phyloP scores from a whole-genome alignment of 2,888 invertebrate genomes.

The Latheticus oryzae region DNA sequence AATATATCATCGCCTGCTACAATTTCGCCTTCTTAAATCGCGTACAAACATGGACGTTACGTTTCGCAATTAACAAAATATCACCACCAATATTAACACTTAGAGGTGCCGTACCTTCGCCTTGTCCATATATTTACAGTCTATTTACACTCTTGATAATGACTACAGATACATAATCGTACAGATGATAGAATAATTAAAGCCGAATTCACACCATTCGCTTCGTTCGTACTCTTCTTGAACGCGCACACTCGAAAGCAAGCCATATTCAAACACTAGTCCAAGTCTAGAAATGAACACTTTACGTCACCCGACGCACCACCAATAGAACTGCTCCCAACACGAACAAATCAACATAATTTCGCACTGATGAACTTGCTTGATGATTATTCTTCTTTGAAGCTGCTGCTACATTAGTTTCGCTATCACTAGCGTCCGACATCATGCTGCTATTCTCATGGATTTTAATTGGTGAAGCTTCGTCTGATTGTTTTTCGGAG shows the following conservation, averaged over 20 bases:
- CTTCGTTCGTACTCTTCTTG: constrained; percentile 7
- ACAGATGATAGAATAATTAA: constrained; percentile 26
- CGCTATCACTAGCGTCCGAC: constrained; percentile 53
- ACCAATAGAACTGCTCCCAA: constrained; percentile 35
- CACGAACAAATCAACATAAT: constrained; percentile 22
- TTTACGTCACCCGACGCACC: constrained; percentile 50
- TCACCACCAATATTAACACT: constrained; percentile 47
- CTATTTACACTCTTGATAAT: constrained; percentile 42
- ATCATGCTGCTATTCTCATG: constrained; percentile 65
- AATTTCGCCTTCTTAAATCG: constrained; percentile 20
- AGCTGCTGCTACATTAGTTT: constrained; percentile 58
- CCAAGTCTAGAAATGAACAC: constrained; percentile 10
- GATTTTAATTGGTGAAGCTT: constrained; percentile 48
- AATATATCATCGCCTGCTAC: constrained; percentile 35
- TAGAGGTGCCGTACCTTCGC: constrained; percentile 44
- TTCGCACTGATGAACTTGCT: constrained; percentile 24
- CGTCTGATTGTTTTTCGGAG: constrained; percentile 40
- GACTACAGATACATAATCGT: constrained; percentile 34
- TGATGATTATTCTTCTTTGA: constrained; percentile 57
- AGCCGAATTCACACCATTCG: constrained; percentile 21
- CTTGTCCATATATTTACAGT: constrained; percentile 52
- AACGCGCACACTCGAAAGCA: constrained; percentile 33
- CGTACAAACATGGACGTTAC: constrained; percentile 52
- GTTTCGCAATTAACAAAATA: constrained; percentile 50
- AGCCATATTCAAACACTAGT: constrained; percentile 19